Base-by-base conservation (phyloP, 2,797 vertebrate species). In the Toxotes lorentzi region DNA sequence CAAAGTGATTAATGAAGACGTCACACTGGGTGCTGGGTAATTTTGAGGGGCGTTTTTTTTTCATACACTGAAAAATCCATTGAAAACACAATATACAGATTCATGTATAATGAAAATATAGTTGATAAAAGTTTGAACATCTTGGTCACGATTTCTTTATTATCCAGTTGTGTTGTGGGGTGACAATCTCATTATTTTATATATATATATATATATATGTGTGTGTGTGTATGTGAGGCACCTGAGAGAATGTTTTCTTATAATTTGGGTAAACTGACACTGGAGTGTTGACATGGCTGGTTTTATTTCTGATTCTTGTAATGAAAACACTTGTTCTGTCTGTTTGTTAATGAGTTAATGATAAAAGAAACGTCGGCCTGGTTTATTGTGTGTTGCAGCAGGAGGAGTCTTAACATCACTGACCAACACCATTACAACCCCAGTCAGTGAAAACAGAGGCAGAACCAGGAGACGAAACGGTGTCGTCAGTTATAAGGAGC, bases 401-500 rank as follows among this genome's bases (percentile, higher is more conserved):
- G 76, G 80, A 45, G 65, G 91, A 83, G 89, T 85, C 56, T 77
- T 95, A 60, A 91, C 77, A 2, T 86, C 86, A 14, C 71, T 95
- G 78, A 95, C 92, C 65, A 95, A 95, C 89, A 93, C 78, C 65
- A 73, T 89, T 32, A 30, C 45, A 40, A 81, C 54, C 6, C 65
- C 86, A 53, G 74, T 67, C 45, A 21, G 54, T 2, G 83, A 77
- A 5, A 82, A 43, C 1, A 2, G 69, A 32, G 57, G 90, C 0
- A 79, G 87, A 51, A 82, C 78, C 19, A 84, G 92, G 58, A 90
- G 94, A 57, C 62, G 78, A 1, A 83, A 79, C 1, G 59, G 68
- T 1, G 56, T 43, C 0, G 82, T 95, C 61, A 93, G 86, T 8
- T 96, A 96, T 51, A 95, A 94, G 77, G 95, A 96, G 75, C 95